These are phyloP conservation scores for Echinarachnius parma DNA, from an alignment of 53 echinoderm and acorn worm species.

Conservation along the genomic window DNA sequence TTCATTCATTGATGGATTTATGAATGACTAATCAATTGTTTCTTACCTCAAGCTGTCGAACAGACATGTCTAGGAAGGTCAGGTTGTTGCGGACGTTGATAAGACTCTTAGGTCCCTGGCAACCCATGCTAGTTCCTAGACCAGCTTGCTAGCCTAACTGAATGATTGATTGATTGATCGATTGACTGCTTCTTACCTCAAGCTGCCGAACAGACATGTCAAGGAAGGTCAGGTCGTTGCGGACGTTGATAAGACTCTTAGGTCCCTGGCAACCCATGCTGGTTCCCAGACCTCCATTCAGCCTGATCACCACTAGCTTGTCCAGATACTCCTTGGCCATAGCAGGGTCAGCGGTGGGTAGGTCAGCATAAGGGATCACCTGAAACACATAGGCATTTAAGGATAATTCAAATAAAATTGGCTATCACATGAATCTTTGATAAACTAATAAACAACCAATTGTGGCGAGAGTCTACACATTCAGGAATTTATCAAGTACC, in stretches of 20 bases:
- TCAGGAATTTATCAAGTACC: no score
- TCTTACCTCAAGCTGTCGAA: constrained; percentile 91
- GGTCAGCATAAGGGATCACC: constrained; percentile 63
- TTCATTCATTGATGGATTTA: no score
- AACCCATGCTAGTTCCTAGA: constrained; percentile 96
- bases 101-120: constrained; percentile 93
- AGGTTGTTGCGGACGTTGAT: constrained; percentile 94
- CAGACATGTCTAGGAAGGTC: constrained; percentile 90
- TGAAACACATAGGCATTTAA: no score
- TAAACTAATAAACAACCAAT: no score
- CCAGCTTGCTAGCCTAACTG: no score
- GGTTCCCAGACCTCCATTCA: constrained; percentile 90
- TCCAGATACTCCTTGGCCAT: constrained; percentile 60
- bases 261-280: constrained; percentile 92
- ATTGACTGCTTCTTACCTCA: constrained; percentile 66
- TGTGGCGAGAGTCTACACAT: no score
- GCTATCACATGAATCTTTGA: no score
- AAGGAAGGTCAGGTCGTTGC: constrained; percentile 91
- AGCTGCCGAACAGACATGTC: constrained; percentile 92
- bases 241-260: constrained; percentile 88
- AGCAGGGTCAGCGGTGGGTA: constrained; percentile 47
- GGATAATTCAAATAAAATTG: no score
- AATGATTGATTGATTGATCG: no score
- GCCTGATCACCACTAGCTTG: constrained; percentile 91
- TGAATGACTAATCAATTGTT: no score